Conservation (phyloP, 1,140 invertebrate genomes). For the Riptortus pedestris region DNA sequence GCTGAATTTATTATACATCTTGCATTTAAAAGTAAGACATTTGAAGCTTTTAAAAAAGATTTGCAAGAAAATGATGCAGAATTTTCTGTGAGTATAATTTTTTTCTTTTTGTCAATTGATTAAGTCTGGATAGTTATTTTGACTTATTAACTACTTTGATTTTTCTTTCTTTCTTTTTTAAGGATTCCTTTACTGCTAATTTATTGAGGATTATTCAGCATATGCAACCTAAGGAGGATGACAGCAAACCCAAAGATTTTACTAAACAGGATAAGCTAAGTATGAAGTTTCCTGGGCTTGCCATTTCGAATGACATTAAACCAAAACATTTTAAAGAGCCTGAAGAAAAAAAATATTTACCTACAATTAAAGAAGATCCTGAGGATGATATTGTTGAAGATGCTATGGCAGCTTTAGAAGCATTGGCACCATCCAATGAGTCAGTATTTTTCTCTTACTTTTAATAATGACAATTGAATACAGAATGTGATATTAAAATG, state of each 20-base stretch:
- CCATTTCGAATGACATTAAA: constrained; percentile 62
- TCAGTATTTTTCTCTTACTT: constrained; percentile 3
- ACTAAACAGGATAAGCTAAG: constrained; percentile 51
- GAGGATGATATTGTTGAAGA: constrained; percentile 56
- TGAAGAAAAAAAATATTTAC: constrained; percentile 28
- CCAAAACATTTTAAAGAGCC: constrained; percentile 26
- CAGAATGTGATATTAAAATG: background rate
- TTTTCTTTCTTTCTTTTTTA: constrained; percentile 34
- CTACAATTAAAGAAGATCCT: constrained; percentile 36
- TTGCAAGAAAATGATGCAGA: constrained; percentile 86
- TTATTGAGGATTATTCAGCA: constrained; percentile 85
- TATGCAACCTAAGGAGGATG: constrained; percentile 61
- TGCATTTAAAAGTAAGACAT: constrained; percentile 74
- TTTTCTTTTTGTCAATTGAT: background rate
- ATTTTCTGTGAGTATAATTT: constrained; percentile 51
- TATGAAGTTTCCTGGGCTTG: constrained; percentile 77
- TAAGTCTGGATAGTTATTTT: too few species aligned
- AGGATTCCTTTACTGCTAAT: constrained; percentile 87
- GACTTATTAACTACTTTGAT: too few species aligned
- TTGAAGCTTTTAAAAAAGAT: constrained; percentile 78
- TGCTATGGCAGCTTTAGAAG: constrained; percentile 82
- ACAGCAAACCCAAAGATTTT: constrained; percentile 33
- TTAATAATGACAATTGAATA: constrained; percentile 7
- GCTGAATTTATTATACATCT: constrained; percentile 95
- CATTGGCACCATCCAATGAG: constrained; percentile 56